Evolutionary conservation across 2,888 invertebrate species (phyloP).

Genomic region (Luperina nickerlii): DNA sequence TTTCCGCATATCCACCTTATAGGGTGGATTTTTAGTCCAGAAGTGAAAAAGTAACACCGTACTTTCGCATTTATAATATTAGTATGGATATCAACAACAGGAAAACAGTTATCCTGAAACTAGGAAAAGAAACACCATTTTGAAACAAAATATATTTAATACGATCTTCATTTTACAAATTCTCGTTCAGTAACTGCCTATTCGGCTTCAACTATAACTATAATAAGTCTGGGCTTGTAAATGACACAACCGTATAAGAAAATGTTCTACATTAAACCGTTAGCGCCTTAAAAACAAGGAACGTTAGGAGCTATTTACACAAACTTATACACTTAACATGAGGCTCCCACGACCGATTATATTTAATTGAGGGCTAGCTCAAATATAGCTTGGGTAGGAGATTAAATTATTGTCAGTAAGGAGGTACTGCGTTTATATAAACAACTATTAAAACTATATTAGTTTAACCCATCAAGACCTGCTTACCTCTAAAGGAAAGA

Average conservation of each 20-base stretch:
- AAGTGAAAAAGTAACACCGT: neutral
- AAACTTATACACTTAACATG: slow-evolving; percentile 72
- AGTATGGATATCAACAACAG: neutral
- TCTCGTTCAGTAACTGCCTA: slow-evolving; percentile 77
- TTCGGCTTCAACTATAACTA: slow-evolving; percentile 76
- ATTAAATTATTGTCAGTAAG: slow-evolving; percentile 41
- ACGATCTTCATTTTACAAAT: slow-evolving; percentile 86
- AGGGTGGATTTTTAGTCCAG: neutral
- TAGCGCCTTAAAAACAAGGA: slow-evolving; percentile 85
- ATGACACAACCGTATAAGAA: slow-evolving; percentile 85
- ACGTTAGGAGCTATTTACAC: slow-evolving; percentile 83
- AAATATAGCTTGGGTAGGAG: neutral
- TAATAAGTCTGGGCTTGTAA: slow-evolving; percentile 79
- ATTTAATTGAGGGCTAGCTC: slow-evolving; percentile 1
- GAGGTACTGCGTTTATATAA: slow-evolving; percentile 15
- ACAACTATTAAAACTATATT: neutral
- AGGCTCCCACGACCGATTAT: slow-evolving; percentile 61
- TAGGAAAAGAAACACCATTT: slow-evolving; percentile 42
- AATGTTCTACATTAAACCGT: slow-evolving; percentile 78
- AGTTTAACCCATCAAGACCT: slow-evolving; percentile 6
- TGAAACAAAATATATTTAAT: slow-evolving; percentile 89
- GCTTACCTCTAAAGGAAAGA: no score
- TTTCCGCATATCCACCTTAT: no score
- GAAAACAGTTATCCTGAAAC: no score
- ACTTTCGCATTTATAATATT: neutral